Evolutionary conservation across 2,113 vertebrate species (phyloP).

Genomic region (Boleophthalmus pectinirostris): DNA sequence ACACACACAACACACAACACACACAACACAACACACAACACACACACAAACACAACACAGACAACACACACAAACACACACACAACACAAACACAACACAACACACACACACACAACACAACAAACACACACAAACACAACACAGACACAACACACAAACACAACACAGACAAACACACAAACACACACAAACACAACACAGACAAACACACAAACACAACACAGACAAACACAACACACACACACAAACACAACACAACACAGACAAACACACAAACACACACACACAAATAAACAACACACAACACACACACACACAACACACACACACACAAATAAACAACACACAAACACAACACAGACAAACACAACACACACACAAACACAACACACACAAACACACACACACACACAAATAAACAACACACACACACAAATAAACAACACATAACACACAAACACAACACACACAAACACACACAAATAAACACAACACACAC

Average conservation of each 20-base stretch:
- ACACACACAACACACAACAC: too few relatives aligned
- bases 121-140: too few relatives aligned
- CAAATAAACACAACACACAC: background rate
- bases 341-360: too few relatives aligned
- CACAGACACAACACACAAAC: background rate
- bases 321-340: background rate
- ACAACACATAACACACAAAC: too few relatives aligned
- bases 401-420: background rate
- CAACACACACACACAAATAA: background rate
- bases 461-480: background rate
- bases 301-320: background rate
- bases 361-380: background rate
- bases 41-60: background rate
- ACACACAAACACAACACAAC: too few relatives aligned
- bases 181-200: too few relatives aligned
- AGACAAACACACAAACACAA: background rate
- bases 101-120: background rate
- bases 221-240: background rate
- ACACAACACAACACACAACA: background rate
- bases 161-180: too few relatives aligned
- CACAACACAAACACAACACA: background rate
- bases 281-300: background rate
- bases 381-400: too few relatives aligned
- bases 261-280: background rate
- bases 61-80: too few relatives aligned